Conservation (phyloP, 2,888 invertebrate genomes). For the Meliscaeva auricollis region DNA sequence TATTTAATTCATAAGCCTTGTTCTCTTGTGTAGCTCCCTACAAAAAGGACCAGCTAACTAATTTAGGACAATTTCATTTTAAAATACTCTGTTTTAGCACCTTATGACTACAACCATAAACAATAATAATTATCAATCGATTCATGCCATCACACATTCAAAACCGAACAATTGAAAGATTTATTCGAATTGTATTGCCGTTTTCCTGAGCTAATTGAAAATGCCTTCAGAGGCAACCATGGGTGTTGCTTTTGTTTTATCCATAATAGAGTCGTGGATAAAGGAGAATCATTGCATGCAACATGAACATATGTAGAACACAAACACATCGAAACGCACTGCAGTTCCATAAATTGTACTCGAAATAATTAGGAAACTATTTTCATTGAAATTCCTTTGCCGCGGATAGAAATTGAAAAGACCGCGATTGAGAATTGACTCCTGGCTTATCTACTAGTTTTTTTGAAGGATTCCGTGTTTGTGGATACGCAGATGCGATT, state of each 20-base stretch:
- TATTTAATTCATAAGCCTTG: too few relatives aligned
- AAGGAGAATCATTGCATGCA: conserved; percentile 9
- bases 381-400: conserved; percentile 63
- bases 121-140: conserved; percentile 33
- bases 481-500: conserved; percentile 5
- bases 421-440: conserved; percentile 55
- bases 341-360: conserved; percentile 66
- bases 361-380: conserved; percentile 74
- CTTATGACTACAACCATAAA: not conserved
- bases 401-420: conserved; percentile 36
- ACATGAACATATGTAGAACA: not conserved
- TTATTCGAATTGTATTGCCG: conserved; percentile 41
- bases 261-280: not conserved
- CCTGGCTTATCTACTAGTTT: conserved; percentile 11
- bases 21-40: too few relatives aligned
- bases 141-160: conserved; percentile 16
- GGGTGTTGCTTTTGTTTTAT: conserved; percentile 17
- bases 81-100: too few relatives aligned
- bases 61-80: too few relatives aligned
- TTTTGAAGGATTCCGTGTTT: conserved; percentile 33
- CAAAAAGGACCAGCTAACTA: too few relatives aligned
- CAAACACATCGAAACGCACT: not conserved
- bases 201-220: conserved; percentile 40
- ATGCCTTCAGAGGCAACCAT: conserved; percentile 21
- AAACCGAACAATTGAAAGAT: conserved; percentile 60